Evolutionary conservation across 1,140 invertebrate species (phyloP).

Genomic region (Drosophila quadrilineata): DNA sequence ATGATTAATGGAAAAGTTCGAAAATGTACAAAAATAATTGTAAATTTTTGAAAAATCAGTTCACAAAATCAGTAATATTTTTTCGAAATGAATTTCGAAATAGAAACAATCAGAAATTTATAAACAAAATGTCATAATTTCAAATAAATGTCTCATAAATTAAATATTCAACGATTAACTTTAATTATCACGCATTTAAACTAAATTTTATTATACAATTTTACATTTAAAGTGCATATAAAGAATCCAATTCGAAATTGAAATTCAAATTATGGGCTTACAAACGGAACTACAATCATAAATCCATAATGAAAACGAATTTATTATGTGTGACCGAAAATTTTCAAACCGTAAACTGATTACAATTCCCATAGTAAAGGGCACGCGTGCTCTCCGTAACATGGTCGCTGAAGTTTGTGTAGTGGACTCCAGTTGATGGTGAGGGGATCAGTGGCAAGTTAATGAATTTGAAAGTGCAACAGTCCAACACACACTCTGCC

Average conservation of each 20-base stretch:
- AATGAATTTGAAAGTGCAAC: conserved; percentile 19
- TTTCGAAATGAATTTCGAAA: too few species aligned
- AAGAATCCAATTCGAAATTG: neutral
- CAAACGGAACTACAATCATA: conserved; percentile 6
- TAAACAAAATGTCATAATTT: too few species aligned
- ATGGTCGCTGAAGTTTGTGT: neutral
- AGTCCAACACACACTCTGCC: neutral
- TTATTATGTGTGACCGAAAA: conserved; percentile 17
- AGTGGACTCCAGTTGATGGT: neutral
- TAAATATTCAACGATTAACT: too few species aligned
- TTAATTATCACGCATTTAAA: too few species aligned
- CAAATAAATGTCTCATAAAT: too few species aligned
- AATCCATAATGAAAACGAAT: conserved; percentile 6
- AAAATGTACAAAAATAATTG: too few species aligned
- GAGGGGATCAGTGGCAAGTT: conserved; percentile 3
- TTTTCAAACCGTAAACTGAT: neutral
- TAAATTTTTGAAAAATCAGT: neutral
- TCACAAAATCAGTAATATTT: neutral
- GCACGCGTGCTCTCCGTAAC: conserved; percentile 6
- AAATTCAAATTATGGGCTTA: neutral
- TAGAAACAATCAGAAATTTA: too few species aligned
- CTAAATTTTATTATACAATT: too few species aligned
- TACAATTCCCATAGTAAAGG: neutral
- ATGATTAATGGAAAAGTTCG: too few species aligned
- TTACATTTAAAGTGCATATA: neutral